phyloP scores from a whole-genome alignment of 2,888 invertebrate species.

The Eupithecia subfuscata region DNA sequence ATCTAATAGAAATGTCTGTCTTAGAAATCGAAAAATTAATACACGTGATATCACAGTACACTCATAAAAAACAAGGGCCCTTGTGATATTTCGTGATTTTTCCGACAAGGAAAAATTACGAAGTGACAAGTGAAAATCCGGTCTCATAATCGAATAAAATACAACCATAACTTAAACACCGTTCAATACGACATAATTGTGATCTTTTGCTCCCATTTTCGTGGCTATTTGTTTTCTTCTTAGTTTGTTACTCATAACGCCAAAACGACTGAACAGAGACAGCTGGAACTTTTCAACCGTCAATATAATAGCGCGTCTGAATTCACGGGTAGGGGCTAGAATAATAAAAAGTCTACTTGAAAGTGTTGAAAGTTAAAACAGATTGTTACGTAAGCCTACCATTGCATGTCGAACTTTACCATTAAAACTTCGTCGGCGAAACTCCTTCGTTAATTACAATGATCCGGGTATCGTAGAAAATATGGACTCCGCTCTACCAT shows the following conservation, averaged over 20 bases:
- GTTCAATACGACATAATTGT: not conserved
- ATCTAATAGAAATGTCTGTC: no score
- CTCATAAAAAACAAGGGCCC: no score
- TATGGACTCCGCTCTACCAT: not conserved
- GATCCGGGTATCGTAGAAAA: slow-evolving; percentile 14
- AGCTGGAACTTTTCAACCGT: not conserved
- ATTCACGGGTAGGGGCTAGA: not conserved
- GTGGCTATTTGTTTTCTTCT: no score
- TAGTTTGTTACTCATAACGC: not conserved
- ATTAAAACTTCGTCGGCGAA: slow-evolving; percentile 35
- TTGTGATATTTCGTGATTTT: no score
- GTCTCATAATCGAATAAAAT: not conserved
- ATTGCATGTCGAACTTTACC: slow-evolving; percentile 38
- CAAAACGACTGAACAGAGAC: not conserved
- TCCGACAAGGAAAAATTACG: no score
- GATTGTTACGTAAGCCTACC: slow-evolving; percentile 21
- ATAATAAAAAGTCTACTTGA: slow-evolving; percentile 4
- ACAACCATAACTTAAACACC: not conserved
- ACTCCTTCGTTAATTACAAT: slow-evolving; percentile 35
- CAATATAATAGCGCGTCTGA: not conserved
- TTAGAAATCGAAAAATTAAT: no score
- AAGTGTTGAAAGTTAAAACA: slow-evolving; percentile 4
- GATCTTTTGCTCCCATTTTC: no score
- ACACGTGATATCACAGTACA: no score
- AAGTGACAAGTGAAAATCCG: no score